Percentiles rank a stretch among this genome's conserved stretches.
phyloP scores from a whole-genome alignment of 2,797 vertebrate species.

The Arremon brunneinucha region DNA sequence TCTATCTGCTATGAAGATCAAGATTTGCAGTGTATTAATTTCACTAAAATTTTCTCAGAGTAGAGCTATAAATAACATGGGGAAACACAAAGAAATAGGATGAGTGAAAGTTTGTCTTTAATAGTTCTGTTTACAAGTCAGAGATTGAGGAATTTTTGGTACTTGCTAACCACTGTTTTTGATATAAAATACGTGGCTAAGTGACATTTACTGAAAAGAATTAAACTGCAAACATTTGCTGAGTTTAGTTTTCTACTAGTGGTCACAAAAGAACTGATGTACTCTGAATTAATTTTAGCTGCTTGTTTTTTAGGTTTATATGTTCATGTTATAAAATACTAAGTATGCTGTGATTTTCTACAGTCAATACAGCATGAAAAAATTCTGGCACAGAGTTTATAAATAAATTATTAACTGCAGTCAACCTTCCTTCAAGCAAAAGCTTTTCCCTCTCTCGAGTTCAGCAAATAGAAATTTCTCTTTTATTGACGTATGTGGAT shows the following conservation, averaged over 20 bases:
- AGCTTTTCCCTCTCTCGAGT: background rate
- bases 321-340: background rate
- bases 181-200: background rate
- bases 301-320: background rate
- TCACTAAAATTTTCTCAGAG: background rate
- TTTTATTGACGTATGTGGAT: background rate
- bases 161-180: background rate
- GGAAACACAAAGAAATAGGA: background rate
- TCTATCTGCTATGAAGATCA: background rate
- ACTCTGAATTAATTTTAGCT: background rate
- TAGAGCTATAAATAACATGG: background rate
- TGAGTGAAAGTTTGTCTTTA: background rate
- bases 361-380: background rate
- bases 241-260: background rate
- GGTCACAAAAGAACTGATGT: background rate
- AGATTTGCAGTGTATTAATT: background rate
- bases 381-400: background rate
- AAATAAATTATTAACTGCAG: background rate
- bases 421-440: background rate
- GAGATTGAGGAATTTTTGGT: background rate
- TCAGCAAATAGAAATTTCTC: background rate
- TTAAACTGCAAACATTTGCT: background rate
- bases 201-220: background rate
- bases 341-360: background rate
- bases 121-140: background rate